phyloP scores from a whole-genome alignment of 2,797 vertebrate species.

The Periophthalmus magnuspinnatus region DNA sequence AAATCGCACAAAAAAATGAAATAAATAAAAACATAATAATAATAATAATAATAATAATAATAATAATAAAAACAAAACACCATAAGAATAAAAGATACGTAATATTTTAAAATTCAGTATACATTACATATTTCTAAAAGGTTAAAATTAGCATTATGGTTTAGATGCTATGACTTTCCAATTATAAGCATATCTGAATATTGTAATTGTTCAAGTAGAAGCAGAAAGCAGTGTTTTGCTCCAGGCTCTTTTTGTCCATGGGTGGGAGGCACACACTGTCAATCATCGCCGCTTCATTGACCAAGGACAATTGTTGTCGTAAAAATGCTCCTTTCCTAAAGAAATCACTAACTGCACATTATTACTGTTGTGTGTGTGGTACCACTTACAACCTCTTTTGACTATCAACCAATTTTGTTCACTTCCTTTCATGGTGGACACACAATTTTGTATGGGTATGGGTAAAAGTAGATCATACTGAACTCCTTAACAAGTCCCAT shows the following conservation, averaged over 20 bases:
- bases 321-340: constrained; percentile 80
- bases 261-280: constrained; percentile 73
- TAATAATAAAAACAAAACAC: not conserved
- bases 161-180: not conserved
- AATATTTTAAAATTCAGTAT: not conserved
- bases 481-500: not conserved
- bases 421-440: constrained; percentile 44
- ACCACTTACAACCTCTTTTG: constrained; percentile 30
- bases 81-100: not conserved
- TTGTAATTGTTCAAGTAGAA: constrained; percentile 47
- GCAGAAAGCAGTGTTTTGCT: constrained; percentile 42
- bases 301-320: constrained; percentile 79
- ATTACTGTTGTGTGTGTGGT: constrained; percentile 51
- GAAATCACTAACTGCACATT: constrained; percentile 85
- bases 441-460: constrained; percentile 49
- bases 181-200: not conserved
- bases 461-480: constrained; percentile 35
- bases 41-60: constrained; percentile 7
- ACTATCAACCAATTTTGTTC: constrained; percentile 32
- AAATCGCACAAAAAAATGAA: constrained; percentile 14
- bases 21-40: constrained; percentile 7
- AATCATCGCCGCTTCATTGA: constrained; percentile 78
- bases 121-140: constrained; percentile 1
- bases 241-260: constrained; percentile 65
- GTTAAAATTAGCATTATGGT: constrained; percentile 8